A percentile compares a stretch with the other conserved stretches of the same genome.
Evolutionary conservation across 2,113 vertebrate species (phyloP).

Genomic region (Picathartes gymnocephalus): DNA sequence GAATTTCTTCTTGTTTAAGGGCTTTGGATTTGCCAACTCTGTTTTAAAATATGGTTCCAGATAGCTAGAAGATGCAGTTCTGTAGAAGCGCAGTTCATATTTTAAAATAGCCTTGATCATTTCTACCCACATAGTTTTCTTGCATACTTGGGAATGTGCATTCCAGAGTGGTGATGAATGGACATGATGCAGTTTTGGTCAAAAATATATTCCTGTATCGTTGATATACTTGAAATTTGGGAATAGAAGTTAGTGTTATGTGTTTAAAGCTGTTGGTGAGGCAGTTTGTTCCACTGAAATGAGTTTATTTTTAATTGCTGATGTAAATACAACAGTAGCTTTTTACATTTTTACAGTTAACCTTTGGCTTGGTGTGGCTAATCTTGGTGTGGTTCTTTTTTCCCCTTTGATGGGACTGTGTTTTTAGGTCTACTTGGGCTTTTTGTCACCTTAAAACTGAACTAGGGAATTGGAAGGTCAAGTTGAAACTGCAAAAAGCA

Average conservation of each 20-base stretch:
- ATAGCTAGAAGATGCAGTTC: not conserved
- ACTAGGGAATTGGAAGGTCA: not conserved
- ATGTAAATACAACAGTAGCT: not conserved
- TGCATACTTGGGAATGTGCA: not conserved
- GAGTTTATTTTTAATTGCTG: not conserved
- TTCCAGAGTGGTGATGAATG: conserved; percentile 47
- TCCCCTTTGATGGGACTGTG: not conserved
- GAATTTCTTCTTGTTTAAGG: not conserved
- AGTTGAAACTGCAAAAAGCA: not conserved
- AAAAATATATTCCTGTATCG: not conserved
- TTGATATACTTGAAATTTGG: not conserved
- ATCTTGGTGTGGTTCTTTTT: not conserved
- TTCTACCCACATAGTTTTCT: not conserved
- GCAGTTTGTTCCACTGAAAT: not conserved
- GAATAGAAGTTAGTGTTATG: not conserved
- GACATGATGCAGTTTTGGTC: not conserved
- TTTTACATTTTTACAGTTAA: not conserved
- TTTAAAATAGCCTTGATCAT: not conserved
- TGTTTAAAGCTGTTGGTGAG: not conserved
- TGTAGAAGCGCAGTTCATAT: not conserved
- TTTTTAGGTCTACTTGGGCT: not conserved
- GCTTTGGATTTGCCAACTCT: not conserved
- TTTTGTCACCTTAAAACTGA: not conserved
- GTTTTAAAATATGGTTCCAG: not conserved
- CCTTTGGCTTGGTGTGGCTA: not conserved